Percentiles rank a stretch among this genome's conserved stretches.
These are phyloP conservation scores for Eumeta japonica DNA, from an alignment of 1,140 invertebrate genomes.

Conservation along the genomic window DNA sequence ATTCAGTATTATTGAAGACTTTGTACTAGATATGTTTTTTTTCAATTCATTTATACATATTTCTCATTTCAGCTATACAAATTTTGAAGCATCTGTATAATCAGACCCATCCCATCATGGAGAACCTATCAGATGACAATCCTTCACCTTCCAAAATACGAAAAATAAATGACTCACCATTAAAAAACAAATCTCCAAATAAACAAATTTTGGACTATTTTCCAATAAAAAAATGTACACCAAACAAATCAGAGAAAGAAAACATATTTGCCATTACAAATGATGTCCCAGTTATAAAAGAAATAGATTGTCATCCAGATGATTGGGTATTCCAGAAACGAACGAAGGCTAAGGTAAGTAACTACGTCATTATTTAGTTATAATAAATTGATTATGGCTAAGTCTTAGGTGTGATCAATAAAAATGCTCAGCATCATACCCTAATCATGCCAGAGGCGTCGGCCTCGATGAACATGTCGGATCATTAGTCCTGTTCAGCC, in stretches of 20 bases:
- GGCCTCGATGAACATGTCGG: too few species aligned
- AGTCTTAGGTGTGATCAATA: neutral
- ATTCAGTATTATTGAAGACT: too few species aligned
- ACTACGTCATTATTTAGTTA: neutral
- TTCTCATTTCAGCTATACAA: slow-evolving; percentile 50
- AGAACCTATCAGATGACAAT: slow-evolving; percentile 18
- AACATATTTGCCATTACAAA: slow-evolving; percentile 26
- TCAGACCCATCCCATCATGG: slow-evolving; percentile 50
- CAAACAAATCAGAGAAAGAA: slow-evolving; percentile 6
- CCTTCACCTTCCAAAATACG: slow-evolving; percentile 30
- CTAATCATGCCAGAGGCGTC: too few species aligned
- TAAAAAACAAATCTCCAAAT: slow-evolving; percentile 4
- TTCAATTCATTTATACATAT: too few species aligned
- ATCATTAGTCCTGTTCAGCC: too few species aligned
- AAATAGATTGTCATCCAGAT: slow-evolving; percentile 30
- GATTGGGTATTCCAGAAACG: slow-evolving; percentile 52
- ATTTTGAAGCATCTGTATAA: slow-evolving; percentile 48
- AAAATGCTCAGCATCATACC: neutral
- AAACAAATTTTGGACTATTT: too few species aligned
- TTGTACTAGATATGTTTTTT: too few species aligned
- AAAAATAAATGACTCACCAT: neutral
- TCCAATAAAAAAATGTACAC: slow-evolving; percentile 13
- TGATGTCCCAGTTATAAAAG: slow-evolving; percentile 24
- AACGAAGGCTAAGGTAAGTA: slow-evolving; percentile 46
- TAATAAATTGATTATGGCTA: neutral